A percentile compares a stretch with the other conserved stretches of the same genome.
These are phyloP conservation scores for Habrosyne pyritoides DNA, from an alignment of 2,888 invertebrate species.

Conservation along the genomic window DNA sequence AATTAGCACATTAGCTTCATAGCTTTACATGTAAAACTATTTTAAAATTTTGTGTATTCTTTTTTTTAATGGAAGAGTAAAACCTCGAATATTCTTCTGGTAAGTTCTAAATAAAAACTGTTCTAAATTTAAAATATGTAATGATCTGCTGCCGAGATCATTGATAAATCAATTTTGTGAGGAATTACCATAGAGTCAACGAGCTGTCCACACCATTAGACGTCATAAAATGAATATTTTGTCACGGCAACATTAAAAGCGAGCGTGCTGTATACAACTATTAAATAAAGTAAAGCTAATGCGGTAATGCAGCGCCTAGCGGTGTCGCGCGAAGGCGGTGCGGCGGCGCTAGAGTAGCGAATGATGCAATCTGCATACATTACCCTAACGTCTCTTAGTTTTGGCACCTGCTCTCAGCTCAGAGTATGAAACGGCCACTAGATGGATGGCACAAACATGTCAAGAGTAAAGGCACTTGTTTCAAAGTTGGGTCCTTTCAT, in stretches of 20 bases:
- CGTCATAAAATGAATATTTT: not conserved
- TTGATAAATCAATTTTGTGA: no score
- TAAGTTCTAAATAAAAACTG: no score
- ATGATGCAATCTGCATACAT: conserved; percentile 83
- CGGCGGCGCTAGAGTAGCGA: conserved; percentile 47
- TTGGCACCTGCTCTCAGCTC: conserved; percentile 77
- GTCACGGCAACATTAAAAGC: not conserved
- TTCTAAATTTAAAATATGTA: no score
- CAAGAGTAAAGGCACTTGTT: conserved; percentile 65
- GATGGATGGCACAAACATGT: conserved; percentile 77
- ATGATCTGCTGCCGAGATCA: no score
- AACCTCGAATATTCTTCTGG: no score
- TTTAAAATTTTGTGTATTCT: no score
- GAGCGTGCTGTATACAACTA: conserved; percentile 17
- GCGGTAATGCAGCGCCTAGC: conserved; percentile 49
- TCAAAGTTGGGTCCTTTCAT: conserved; percentile 56
- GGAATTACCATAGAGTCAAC: no score
- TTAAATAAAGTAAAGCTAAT: conserved; percentile 66
- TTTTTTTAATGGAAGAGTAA: no score
- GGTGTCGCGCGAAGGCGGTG: conserved; percentile 13
- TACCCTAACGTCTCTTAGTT: conserved; percentile 80
- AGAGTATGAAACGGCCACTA: conserved; percentile 52
- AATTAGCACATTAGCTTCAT: no score
- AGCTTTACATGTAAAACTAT: no score
- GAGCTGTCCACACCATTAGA: not conserved